A percentile compares a stretch with the other conserved stretches of the same genome.
Evolutionary conservation across 2,797 vertebrate genomes (phyloP).

Genomic region (Apodemus agrarius): DNA sequence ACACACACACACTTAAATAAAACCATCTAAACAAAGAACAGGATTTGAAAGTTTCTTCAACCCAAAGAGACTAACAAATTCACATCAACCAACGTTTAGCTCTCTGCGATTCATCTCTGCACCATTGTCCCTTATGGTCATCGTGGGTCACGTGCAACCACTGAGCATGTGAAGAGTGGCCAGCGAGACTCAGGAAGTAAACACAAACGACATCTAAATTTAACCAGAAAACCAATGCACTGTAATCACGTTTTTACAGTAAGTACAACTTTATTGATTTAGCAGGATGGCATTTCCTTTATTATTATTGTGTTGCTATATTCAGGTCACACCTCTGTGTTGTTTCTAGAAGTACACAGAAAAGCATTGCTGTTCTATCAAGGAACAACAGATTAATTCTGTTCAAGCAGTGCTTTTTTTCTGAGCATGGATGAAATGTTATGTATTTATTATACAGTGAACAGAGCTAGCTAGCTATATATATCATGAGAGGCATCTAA

Average conservation of each 20-base stretch:
- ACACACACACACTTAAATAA: neutral
- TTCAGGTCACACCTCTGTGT: rapidly evolving
- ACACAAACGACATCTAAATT: neutral
- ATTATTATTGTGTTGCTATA: rapidly evolving
- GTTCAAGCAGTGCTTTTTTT: neutral
- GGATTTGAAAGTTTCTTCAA: conserved; percentile 37
- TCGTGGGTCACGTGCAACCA: neutral
- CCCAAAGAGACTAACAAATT: neutral
- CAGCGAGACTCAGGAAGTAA: neutral
- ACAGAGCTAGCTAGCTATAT: neutral
- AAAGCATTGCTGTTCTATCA: neutral
- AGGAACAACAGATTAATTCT: conserved; percentile 43
- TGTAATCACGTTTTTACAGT: neutral
- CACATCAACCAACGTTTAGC: neutral
- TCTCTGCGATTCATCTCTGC: neutral
- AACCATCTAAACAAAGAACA: conserved; percentile 29
- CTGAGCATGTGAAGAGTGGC: neutral
- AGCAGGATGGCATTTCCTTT: neutral
- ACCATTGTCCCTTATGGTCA: rapidly evolving
- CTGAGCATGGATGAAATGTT: neutral
- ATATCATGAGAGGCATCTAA: neutral
- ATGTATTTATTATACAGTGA: neutral
- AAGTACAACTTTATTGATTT: neutral
- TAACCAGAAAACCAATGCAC: neutral
- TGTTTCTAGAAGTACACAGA: neutral